These are phyloP conservation scores for Coptotermes formosanus DNA, from an alignment of 1,140 invertebrate genomes.

Conservation along the genomic window DNA sequence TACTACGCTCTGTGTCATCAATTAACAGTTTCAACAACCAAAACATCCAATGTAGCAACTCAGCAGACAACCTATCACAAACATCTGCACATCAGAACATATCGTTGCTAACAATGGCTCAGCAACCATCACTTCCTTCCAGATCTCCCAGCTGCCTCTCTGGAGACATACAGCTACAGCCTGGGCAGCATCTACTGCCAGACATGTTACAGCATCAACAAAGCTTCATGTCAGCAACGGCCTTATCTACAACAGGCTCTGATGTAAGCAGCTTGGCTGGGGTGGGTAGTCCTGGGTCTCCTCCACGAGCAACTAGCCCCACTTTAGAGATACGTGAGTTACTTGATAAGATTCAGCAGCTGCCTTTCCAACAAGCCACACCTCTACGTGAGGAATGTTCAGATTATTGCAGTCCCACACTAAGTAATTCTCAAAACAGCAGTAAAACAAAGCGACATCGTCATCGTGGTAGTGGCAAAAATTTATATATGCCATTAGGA, in stretches of 20 bases:
- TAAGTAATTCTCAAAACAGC: no score
- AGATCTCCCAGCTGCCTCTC: no score
- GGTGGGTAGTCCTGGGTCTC: slow-evolving; percentile 56
- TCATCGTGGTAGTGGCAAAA: background rate
- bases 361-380: slow-evolving; percentile 45
- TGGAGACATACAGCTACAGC: no score
- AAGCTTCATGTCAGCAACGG: slow-evolving; percentile 29
- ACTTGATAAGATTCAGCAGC: slow-evolving; percentile 66
- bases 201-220: background rate
- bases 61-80: no score
- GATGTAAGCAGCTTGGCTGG: slow-evolving; percentile 65
- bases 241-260: slow-evolving; percentile 53
- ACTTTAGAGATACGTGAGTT: slow-evolving; percentile 67
- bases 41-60: no score
- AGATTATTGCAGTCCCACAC: no score
- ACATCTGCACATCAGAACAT: no score
- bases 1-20: slow-evolving; percentile 37
- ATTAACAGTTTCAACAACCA: slow-evolving; percentile 29
- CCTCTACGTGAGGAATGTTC: background rate
- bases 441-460: background rate
- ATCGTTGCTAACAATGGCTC: no score
- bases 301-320: slow-evolving; percentile 73
- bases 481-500: slow-evolving; percentile 12
- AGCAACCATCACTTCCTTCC: no score
- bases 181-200: background rate